Evolutionary conservation across 2,113 vertebrate species (phyloP).

Genomic region (Reinhardtius hippoglossoides): DNA sequence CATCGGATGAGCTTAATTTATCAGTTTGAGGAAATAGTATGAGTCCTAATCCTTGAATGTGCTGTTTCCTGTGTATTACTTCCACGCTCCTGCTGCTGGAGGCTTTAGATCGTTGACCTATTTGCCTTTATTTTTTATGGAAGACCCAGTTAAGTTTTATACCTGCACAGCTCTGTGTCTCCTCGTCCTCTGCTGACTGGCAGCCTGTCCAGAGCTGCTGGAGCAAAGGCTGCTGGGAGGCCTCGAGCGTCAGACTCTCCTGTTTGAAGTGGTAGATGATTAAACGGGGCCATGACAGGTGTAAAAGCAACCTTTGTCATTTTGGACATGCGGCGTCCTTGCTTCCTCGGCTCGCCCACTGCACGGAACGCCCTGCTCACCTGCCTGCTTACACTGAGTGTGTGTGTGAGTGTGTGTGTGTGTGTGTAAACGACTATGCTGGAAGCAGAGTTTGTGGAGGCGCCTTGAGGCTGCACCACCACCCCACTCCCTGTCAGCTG

Average conservation of each 20-base stretch:
- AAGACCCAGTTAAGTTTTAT: constrained; percentile 72
- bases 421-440: constrained; percentile 17
- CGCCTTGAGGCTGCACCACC: constrained; percentile 1
- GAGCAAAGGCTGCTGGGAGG: constrained; percentile 73
- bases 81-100: not conserved
- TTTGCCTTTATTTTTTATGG: constrained; percentile 78
- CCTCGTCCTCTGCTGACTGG: constrained; percentile 14
- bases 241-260: constrained; percentile 76
- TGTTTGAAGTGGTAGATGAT: constrained; percentile 99
- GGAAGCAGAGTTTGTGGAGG: constrained; percentile 8
- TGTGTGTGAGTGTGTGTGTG: constrained; percentile 3
- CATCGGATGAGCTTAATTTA: not conserved
- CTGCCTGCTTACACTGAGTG: constrained; percentile 44
- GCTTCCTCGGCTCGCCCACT: constrained; percentile 67
- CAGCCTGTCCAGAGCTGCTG: constrained; percentile 33
- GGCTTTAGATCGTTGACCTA: constrained; percentile 63
- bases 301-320: constrained; percentile 99
- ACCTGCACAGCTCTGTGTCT: constrained; percentile 29
- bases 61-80: constrained; percentile 46
- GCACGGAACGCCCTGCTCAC: constrained; percentile 73
- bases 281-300: constrained; percentile 93
- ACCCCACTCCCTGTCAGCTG: constrained; percentile 36
- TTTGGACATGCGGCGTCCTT: constrained; percentile 76
- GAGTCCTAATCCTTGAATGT: not conserved
- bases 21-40: not conserved